Evolutionary conservation across 2,888 invertebrate species (phyloP).

Genomic region (Lasius platythorax): DNA sequence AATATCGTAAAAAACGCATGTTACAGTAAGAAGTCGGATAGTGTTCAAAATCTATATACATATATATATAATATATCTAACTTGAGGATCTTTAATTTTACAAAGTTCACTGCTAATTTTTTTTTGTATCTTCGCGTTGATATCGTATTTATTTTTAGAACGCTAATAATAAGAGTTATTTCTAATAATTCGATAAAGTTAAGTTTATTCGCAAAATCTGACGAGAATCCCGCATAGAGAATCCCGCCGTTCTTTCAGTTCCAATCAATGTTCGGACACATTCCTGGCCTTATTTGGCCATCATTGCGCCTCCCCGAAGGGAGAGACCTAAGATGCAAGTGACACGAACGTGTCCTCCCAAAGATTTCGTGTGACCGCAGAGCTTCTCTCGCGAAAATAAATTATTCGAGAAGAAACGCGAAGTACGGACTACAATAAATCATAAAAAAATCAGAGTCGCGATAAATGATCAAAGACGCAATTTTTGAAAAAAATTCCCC

Average conservation of each 20-base stretch:
- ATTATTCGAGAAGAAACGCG: slow-evolving; percentile 20
- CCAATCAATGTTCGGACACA: slow-evolving; percentile 76
- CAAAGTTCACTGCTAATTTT: not conserved
- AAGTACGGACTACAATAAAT: slow-evolving; percentile 41
- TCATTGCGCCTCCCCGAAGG: slow-evolving; percentile 61
- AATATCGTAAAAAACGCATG: too few relatives aligned
- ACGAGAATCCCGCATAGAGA: not conserved
- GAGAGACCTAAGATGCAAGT: slow-evolving; percentile 63
- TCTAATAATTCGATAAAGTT: not conserved
- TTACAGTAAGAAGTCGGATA: too few relatives aligned
- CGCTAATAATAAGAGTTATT: not conserved
- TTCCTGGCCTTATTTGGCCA: slow-evolving; percentile 81
- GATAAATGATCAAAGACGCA: not conserved
- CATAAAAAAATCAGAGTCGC: slow-evolving; percentile 37
- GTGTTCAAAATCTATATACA: too few relatives aligned
- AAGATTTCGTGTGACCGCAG: slow-evolving; percentile 60
- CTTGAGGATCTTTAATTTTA: not conserved
- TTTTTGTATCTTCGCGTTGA: not conserved
- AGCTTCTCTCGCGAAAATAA: slow-evolving; percentile 58
- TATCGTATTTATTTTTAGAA: not conserved
- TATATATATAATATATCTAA: too few relatives aligned
- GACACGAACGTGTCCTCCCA: slow-evolving; percentile 59
- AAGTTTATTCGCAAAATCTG: not conserved
- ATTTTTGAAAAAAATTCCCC: too few relatives aligned
- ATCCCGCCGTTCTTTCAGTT: slow-evolving; percentile 58